Base-by-base conservation (phyloP, 2,113 vertebrate genomes). In the Chionis minor region DNA sequence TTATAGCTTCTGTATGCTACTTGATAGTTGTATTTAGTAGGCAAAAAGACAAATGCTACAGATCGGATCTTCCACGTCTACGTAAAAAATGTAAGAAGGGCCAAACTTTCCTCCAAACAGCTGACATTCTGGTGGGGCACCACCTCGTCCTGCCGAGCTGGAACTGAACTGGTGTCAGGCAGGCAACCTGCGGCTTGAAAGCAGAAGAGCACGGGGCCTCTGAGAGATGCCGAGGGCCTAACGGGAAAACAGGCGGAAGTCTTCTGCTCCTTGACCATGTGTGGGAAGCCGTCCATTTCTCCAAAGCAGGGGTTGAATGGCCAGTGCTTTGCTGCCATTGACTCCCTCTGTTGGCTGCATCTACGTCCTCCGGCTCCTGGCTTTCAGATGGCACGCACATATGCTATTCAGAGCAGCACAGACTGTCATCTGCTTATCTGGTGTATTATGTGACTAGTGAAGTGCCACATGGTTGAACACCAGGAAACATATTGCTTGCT, bases 381-480 rank as follows among this genome's bases (percentile, higher is more conserved):
- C 91, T 95, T 49, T 97, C 94, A 87, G 83, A 95, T 89, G 94
- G 94, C 88, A 95, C 12, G 91, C 92, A 97, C 95, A 95, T 96
- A 89, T 94, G 96, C 95, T 96, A 91, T 96, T 95, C 95, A 92
- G 96, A 96, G 80, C 96, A 94, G 91, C 88, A 95, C 94, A 93
- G 96, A 97, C 92, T 97, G 86, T 95, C 95, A 96, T 89, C 96
- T 96, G 94, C 95, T 95, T 97, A 97, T 94, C 95, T 97, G 17
- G 88, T 91, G 84, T 95, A 94, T 81, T 94, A 94, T 97, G 96
- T 94, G 96, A 95, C 92, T 94, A 95, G 86, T 96, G 97, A 97
- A 94, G 94, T 96, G 96, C 94, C 95, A 96, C 97, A 95, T 97
- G 96, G 96, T 96, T 94, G 97, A 97, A 97, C 97, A 97, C 97